Evolutionary conservation across 2,113 vertebrate genomes (phyloP).

Genomic region (Misgurnus anguillicaudatus): DNA sequence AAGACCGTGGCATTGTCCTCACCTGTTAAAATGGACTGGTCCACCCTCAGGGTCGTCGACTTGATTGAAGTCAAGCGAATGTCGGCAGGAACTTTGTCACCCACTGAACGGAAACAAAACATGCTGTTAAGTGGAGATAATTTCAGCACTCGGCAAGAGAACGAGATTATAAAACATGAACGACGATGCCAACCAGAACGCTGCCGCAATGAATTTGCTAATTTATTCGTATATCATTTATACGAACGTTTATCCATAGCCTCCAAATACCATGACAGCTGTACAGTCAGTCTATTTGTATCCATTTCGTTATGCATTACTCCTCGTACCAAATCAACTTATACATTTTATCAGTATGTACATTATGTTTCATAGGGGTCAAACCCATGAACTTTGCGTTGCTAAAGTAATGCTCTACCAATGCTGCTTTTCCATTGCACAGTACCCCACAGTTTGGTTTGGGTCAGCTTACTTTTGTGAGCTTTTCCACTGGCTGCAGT

Average conservation of each 20-base stretch:
- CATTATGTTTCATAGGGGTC: too few relatives aligned
- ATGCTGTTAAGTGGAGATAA: constrained; percentile 21
- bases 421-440: too few relatives aligned
- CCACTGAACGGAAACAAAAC: constrained; percentile 77
- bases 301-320: not conserved
- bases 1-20: constrained; percentile 29
- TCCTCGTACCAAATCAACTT: not conserved
- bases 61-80: constrained; percentile 96
- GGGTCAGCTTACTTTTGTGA: too few relatives aligned
- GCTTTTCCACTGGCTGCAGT: too few relatives aligned
- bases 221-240: too few relatives aligned
- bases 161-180: not conserved
- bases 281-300: not conserved
- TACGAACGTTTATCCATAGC: not conserved
- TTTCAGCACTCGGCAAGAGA: not conserved
- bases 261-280: not conserved
- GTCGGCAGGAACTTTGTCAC: constrained; percentile 98
- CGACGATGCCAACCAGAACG: not conserved
- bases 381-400: too few relatives aligned
- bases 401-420: too few relatives aligned
- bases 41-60: constrained; percentile 94
- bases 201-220: not conserved
- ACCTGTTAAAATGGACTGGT: constrained; percentile 99
- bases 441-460: too few relatives aligned
- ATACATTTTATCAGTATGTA: too few relatives aligned